These are phyloP conservation scores for Thaumetopoea pityocampa DNA, from an alignment of 1,140 invertebrate species.

Conservation along the genomic window DNA sequence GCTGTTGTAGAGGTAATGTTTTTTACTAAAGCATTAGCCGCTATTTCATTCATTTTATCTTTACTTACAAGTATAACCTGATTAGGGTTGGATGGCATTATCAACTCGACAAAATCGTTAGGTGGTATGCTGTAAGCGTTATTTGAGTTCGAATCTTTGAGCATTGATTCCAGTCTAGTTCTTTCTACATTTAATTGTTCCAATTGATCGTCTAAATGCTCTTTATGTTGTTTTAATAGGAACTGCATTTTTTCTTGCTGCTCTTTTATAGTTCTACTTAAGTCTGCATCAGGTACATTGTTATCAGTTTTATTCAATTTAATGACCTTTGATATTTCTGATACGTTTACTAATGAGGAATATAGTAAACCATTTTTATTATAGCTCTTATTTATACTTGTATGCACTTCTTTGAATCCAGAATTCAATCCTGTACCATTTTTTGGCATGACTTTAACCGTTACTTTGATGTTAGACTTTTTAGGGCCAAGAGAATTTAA, in stretches of 20 bases:
- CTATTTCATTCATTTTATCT: slow-evolving; percentile 1
- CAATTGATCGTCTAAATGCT: slow-evolving; percentile 35
- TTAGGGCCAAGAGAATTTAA: slow-evolving; percentile 29
- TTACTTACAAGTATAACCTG: not conserved
- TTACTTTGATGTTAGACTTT: slow-evolving; percentile 43
- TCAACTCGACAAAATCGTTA: slow-evolving; percentile 3
- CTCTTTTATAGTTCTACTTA: slow-evolving; percentile 13
- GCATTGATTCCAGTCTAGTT: slow-evolving; percentile 16
- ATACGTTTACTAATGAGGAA: slow-evolving; percentile 51
- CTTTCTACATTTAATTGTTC: slow-evolving; percentile 31
- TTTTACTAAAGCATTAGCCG: not conserved
- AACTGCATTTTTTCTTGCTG: slow-evolving; percentile 34
- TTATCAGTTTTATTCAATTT: slow-evolving; percentile 33
- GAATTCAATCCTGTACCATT: slow-evolving; percentile 30
- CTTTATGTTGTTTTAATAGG: slow-evolving; percentile 34
- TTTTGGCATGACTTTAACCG: slow-evolving; percentile 54
- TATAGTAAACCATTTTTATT: slow-evolving; percentile 50
- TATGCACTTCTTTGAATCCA: slow-evolving; percentile 60
- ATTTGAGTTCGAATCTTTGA: slow-evolving; percentile 6
- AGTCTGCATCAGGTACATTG: not conserved
- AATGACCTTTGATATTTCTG: slow-evolving; percentile 58
- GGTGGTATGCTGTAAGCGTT: not conserved
- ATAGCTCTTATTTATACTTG: slow-evolving; percentile 56
- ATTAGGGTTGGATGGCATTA: slow-evolving; percentile 4
- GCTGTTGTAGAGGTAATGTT: slow-evolving; percentile 1